A percentile compares a stretch with the other conserved stretches of the same genome.
These are phyloP conservation scores for Oreortyx pictus DNA, from an alignment of 2,797 vertebrate genomes.

Conservation along the genomic window DNA sequence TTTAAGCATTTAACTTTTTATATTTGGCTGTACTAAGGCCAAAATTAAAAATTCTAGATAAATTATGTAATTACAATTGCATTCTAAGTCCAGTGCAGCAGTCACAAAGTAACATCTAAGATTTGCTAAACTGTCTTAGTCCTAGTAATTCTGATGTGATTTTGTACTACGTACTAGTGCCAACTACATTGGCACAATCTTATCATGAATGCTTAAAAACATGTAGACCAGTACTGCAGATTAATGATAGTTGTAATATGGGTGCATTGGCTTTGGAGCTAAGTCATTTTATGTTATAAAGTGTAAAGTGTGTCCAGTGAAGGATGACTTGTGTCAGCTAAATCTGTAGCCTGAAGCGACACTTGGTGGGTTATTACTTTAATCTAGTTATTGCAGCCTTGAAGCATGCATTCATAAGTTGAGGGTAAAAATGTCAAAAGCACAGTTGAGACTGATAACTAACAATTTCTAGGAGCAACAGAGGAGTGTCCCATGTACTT, in stretches of 20 bases:
- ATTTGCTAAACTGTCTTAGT: neutral
- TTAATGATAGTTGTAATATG: slow-evolving; percentile 48
- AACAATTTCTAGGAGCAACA: slow-evolving; percentile 54
- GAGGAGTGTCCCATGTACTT: neutral
- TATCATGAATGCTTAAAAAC: neutral
- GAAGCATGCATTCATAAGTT: slow-evolving; percentile 71
- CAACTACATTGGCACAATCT: neutral
- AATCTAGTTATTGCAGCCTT: slow-evolving; percentile 80
- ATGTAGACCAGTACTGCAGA: neutral
- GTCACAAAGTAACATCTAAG: neutral
- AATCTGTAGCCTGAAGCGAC: slow-evolving; percentile 74
- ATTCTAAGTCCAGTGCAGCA: neutral
- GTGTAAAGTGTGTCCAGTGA: slow-evolving; percentile 67
- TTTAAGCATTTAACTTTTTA: neutral
- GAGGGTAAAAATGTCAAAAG: slow-evolving; percentile 70
- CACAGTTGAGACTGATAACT: slow-evolving; percentile 63
- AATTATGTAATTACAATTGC: neutral
- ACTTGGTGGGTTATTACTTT: slow-evolving; percentile 76
- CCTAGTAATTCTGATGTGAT: neutral
- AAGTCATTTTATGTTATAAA: slow-evolving; percentile 66
- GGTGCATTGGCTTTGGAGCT: slow-evolving; percentile 49
- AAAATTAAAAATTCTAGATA: neutral
- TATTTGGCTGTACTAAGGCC: neutral
- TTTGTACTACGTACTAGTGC: slow-evolving; percentile 9
- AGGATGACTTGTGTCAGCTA: slow-evolving; percentile 78